phyloP scores from a whole-genome alignment of 1,140 invertebrate genomes.

The Ceratina australensis region DNA sequence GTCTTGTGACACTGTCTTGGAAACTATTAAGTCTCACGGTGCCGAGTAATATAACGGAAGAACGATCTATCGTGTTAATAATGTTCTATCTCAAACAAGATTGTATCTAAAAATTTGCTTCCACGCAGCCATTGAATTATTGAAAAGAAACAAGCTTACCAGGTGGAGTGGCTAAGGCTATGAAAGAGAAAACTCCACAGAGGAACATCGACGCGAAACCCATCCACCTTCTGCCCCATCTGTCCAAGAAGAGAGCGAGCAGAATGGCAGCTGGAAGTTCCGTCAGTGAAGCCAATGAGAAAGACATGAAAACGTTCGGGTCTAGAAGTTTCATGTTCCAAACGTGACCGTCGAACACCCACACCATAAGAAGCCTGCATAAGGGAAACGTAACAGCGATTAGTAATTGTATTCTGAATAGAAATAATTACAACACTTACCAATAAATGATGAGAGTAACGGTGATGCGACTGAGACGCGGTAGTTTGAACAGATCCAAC shows the following conservation, averaged over 20 bases:
- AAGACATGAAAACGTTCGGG: constrained; percentile 90
- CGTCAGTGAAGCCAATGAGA: constrained; percentile 90
- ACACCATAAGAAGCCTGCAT: constrained; percentile 89
- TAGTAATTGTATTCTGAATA: background rate
- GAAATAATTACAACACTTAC: constrained; percentile 71
- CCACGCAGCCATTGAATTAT: background rate
- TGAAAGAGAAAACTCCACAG: constrained; percentile 89
- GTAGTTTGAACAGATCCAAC: constrained; percentile 87
- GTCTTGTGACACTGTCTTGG: too few relatives aligned
- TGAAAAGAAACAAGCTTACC: constrained; percentile 76
- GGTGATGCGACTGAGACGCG: constrained; percentile 86
- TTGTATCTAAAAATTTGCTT: background rate
- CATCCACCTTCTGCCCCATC: constrained; percentile 91
- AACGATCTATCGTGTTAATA: too few relatives aligned
- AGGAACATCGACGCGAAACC: constrained; percentile 88
- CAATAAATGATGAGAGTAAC: constrained; percentile 88
- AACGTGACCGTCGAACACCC: constrained; percentile 93
- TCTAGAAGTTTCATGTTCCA: constrained; percentile 90
- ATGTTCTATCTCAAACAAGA: too few relatives aligned
- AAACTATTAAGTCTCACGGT: too few relatives aligned
- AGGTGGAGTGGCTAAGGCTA: constrained; percentile 85
- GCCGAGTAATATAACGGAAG: too few relatives aligned
- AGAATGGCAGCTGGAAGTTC: constrained; percentile 91
- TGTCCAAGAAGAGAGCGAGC: constrained; percentile 88
- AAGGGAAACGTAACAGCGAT: constrained; percentile 22